phyloP scores from a whole-genome alignment of 2,113 vertebrate genomes.

The Chionomys nivalis region DNA sequence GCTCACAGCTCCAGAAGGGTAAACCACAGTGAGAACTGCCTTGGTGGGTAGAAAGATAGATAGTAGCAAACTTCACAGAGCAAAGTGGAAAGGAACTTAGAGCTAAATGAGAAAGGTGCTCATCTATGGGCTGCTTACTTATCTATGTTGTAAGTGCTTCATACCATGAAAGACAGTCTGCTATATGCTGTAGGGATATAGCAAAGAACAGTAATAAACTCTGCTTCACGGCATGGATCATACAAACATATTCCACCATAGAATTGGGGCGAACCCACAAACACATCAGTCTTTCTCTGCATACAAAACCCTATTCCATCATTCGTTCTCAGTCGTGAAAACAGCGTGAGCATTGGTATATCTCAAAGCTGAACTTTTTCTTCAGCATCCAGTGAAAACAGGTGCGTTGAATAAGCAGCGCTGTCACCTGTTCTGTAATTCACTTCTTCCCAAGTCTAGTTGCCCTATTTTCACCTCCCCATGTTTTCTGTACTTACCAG shows the following conservation, averaged over 20 bases:
- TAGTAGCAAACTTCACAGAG: background rate
- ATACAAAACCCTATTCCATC: background rate
- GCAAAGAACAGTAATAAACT: background rate
- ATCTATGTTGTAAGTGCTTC: background rate
- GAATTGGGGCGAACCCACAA: background rate
- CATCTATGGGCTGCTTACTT: background rate
- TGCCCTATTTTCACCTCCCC: background rate
- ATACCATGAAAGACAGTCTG: background rate
- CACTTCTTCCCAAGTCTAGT: background rate
- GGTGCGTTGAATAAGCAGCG: background rate
- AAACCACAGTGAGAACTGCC: constrained; percentile 12
- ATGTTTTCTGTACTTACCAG: background rate
- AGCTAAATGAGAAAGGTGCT: background rate
- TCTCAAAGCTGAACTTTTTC: background rate
- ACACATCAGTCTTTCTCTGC: background rate
- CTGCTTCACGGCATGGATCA: background rate
- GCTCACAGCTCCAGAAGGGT: background rate
- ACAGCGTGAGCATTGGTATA: background rate
- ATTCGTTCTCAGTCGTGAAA: background rate
- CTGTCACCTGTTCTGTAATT: background rate
- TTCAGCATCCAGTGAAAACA: background rate
- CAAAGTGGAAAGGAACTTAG: background rate
- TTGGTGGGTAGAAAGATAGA: background rate
- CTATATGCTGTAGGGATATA: background rate
- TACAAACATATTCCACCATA: background rate